Base-by-base conservation (phyloP, 2,113 vertebrate genomes). In the Elaphurus davidianus region DNA sequence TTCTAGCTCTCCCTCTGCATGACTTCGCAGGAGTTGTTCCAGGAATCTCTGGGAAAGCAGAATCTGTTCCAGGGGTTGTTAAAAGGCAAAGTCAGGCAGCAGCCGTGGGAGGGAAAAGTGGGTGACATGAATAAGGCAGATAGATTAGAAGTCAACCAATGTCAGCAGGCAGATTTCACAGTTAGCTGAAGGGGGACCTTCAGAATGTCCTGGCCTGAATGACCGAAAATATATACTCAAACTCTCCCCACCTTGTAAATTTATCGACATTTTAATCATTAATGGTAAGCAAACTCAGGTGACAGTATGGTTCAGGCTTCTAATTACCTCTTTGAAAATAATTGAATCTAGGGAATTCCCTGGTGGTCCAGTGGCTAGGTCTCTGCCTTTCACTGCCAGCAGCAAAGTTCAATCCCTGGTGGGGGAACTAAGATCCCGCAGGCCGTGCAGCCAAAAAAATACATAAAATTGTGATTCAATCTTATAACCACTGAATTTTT, bases 91-190 rank as follows among this genome's bases (percentile, higher is more conserved):
- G 16, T 6, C 0, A 64, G 28, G 27, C 47, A 19, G 43, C 45
- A 40, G 16, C 54, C n/a, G 0, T 0, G 7, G 6, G 36, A 40
- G 19, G 54, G 23, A 7, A 13, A 5, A 74, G 3, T 4, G 7
- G 4, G 3, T 0, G 16, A 28, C 45, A 11, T 3, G 4, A 52
- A 28, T 3, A 14, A 23, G 71, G 6, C 27, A 5, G n/a, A 2
- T 5, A 5, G 4, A 25, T 1, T 0, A 2, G 3, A 30, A 3
- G 14, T 6, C 0, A 0, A 16, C 54, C 13, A 43, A 19, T 7
- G 16, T 60, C 45, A 2, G 15, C 28, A 23, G 0, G 5, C 5
- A 4, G 3, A 11, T 19, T 15, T 84, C 17, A 6, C 33, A 25
- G 5, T 5, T 50, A 1, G 1, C 1, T 21, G 74, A 55, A 36